Percentiles rank a stretch among this genome's conserved stretches.
These are phyloP conservation scores for Thalassarche chlororhynchos DNA, from an alignment of 2,113 vertebrate genomes.

Conservation along the genomic window DNA sequence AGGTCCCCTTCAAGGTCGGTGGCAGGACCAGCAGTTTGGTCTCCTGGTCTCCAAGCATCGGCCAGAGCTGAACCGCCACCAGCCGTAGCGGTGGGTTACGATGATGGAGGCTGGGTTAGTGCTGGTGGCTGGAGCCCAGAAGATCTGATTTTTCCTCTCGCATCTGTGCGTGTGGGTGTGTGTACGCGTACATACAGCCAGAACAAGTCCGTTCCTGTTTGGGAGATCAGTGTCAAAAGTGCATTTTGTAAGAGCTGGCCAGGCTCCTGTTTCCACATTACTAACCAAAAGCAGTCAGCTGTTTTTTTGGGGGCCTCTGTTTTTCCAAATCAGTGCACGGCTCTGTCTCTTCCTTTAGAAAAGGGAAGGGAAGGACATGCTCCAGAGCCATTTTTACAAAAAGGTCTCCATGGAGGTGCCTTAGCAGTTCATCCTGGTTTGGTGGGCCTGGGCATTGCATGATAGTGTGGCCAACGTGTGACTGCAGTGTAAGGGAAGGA, in stretches of 20 bases:
- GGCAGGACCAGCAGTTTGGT: neutral
- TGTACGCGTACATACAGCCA: neutral
- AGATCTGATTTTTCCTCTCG: neutral
- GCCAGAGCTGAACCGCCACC: neutral
- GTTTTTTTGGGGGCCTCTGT: neutral
- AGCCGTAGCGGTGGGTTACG: fast-evolving
- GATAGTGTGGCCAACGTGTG: neutral
- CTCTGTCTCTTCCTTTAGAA: neutral
- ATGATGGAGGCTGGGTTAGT: neutral
- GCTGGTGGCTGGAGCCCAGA: slow-evolving; percentile 19
- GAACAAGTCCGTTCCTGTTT: slow-evolving; percentile 60
- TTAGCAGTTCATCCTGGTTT: neutral
- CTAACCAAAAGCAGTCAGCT: slow-evolving; percentile 12
- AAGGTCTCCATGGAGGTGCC: fast-evolving
- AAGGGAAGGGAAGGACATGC: neutral
- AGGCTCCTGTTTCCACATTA: slow-evolving; percentile 60
- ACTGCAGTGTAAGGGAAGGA: neutral
- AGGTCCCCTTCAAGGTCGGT: too few relatives aligned
- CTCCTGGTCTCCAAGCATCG: neutral
- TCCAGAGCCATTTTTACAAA: neutral
- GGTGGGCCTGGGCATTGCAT: neutral
- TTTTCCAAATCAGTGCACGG: neutral
- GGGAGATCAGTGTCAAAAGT: slow-evolving; percentile 58
- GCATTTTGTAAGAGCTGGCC: slow-evolving; percentile 61
- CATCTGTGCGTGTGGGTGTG: slow-evolving; percentile 54